These are phyloP conservation scores for Mycteria americana DNA, from an alignment of 2,797 vertebrate genomes.

Conservation along the genomic window DNA sequence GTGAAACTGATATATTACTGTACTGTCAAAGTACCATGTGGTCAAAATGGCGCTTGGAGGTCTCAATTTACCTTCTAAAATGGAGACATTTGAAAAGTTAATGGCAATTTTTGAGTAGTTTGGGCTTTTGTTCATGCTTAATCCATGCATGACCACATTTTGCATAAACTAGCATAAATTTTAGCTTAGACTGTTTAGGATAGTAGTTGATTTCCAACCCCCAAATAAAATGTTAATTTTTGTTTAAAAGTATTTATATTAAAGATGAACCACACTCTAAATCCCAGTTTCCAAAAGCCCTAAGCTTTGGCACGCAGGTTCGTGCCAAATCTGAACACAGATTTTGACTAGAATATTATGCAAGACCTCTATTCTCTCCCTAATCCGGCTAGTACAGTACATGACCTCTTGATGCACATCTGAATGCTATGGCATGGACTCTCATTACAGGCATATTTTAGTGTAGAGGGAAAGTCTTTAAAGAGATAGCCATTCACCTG, in stretches of 20 bases:
- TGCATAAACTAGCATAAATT: not conserved
- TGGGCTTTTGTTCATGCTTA: not conserved
- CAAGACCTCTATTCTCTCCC: not conserved
- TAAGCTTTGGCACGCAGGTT: not conserved
- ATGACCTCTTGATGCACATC: not conserved
- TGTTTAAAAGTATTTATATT: not conserved
- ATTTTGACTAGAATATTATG: not conserved
- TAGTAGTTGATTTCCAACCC: not conserved
- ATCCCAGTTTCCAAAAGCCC: not conserved
- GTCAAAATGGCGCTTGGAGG: not conserved
- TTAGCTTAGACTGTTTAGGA: not conserved
- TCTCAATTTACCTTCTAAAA: not conserved
- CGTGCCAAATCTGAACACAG: not conserved
- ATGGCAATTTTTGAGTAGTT: not conserved
- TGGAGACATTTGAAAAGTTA: not conserved
- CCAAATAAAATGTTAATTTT: not conserved
- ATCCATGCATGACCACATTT: not conserved
- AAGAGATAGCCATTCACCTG: not conserved
- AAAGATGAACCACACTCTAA: not conserved
- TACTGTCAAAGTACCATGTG: not conserved
- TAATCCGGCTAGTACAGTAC: not conserved
- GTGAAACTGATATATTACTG: not conserved
- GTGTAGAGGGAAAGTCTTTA: not conserved
- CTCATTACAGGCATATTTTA: not conserved
- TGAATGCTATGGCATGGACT: not conserved